phyloP scores from a whole-genome alignment of 2,113 vertebrate genomes.

The Theropithecus gelada region DNA sequence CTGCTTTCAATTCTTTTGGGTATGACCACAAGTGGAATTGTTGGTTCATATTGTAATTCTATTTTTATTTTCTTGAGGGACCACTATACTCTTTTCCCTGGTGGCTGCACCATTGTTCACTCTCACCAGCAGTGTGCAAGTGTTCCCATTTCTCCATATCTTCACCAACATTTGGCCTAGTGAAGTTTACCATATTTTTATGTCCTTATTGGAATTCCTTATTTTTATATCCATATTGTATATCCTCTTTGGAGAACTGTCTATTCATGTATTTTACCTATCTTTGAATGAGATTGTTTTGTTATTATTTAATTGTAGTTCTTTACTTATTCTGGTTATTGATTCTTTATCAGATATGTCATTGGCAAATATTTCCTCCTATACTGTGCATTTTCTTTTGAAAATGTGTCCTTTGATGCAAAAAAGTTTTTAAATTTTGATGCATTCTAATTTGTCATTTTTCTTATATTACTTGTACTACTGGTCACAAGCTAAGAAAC shows the following conservation, averaged over 20 bases:
- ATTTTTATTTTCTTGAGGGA: background rate
- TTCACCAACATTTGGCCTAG: background rate
- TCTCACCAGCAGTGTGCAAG: background rate
- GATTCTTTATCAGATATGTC: too few relatives aligned
- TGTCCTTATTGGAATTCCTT: background rate
- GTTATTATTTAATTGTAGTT: background rate
- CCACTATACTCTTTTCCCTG: background rate
- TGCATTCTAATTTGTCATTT: background rate
- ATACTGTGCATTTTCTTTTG: too few relatives aligned
- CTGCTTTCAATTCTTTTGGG: background rate
- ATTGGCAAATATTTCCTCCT: too few relatives aligned
- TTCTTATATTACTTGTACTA: background rate
- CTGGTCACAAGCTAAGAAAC: fast-evolving
- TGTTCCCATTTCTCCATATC: background rate
- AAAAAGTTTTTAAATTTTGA: too few relatives aligned
- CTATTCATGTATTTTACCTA: background rate
- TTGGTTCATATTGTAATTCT: background rate
- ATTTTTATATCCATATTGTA: too few relatives aligned
- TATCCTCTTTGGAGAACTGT: background rate
- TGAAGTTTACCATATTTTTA: background rate
- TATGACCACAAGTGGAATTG: background rate
- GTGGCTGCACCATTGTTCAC: background rate
- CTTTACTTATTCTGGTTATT: background rate
- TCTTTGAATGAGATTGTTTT: background rate
- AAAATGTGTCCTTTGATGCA: too few relatives aligned